phyloP scores from a whole-genome alignment of 2,113 vertebrate genomes.

The Cisticola juncidis region DNA sequence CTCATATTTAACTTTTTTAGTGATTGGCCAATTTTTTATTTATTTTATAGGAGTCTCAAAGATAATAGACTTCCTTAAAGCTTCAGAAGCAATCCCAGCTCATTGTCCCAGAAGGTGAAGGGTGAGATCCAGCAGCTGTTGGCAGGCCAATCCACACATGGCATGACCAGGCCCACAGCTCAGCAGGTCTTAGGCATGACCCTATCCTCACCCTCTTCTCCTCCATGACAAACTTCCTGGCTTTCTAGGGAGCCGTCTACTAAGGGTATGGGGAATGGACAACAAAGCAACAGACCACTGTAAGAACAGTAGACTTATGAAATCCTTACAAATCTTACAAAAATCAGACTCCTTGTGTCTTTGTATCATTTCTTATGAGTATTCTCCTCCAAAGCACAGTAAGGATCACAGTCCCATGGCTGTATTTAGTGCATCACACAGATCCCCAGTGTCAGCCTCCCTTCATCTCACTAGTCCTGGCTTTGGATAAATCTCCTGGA shows the following conservation, averaged over 20 bases:
- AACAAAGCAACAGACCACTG: background rate
- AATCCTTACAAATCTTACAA: background rate
- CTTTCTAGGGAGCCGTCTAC: background rate
- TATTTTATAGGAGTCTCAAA: background rate
- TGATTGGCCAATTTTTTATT: background rate
- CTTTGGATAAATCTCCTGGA: background rate
- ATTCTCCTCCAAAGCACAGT: background rate
- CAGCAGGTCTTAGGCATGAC: background rate
- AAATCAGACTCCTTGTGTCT: background rate
- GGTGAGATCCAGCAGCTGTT: background rate
- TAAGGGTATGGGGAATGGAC: background rate
- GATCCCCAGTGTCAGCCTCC: background rate
- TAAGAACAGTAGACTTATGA: background rate
- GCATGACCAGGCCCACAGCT: background rate
- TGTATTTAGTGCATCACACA: background rate
- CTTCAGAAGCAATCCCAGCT: background rate
- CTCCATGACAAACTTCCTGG: background rate
- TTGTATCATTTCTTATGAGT: rapidly evolving
- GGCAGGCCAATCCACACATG: rapidly evolving
- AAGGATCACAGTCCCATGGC: background rate
- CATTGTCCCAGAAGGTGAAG: background rate
- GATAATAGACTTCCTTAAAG: background rate
- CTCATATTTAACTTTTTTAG: background rate
- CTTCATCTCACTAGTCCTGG: background rate
- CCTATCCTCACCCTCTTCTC: background rate